Conservation (phyloP, 2,888 invertebrate species). For the Torymus auratus region DNA sequence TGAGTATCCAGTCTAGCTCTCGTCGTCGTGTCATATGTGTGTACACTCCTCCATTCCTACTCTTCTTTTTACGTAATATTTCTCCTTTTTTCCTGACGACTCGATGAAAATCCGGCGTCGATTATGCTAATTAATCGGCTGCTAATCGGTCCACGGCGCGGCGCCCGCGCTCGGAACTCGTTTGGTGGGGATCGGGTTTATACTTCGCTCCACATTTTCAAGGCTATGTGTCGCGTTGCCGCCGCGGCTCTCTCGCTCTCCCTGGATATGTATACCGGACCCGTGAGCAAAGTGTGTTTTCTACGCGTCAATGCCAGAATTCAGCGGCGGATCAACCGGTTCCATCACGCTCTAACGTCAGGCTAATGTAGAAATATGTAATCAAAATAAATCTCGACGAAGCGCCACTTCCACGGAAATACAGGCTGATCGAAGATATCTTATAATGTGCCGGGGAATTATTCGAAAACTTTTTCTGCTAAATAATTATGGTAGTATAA, state of each 20-base stretch:
- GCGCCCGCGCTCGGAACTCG: constrained; percentile 52
- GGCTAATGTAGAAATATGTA: constrained; percentile 40
- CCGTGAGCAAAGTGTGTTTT: not conserved
- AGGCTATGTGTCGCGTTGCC: constrained; percentile 33
- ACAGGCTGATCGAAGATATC: not conserved
- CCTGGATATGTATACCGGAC: not conserved
- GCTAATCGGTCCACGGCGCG: constrained; percentile 62
- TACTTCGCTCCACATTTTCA: constrained; percentile 61
- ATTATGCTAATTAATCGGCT: constrained; percentile 69
- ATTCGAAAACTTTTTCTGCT: not conserved
- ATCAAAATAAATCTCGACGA: constrained; percentile 35
- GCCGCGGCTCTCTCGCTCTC: not conserved
- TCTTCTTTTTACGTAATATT: not conserved
- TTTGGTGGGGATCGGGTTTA: constrained; percentile 56
- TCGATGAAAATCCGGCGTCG: constrained; percentile 63
- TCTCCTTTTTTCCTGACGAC: constrained; percentile 37
- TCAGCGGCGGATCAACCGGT: constrained; percentile 37
- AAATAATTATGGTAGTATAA: not conserved
- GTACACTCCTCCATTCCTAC: not conserved
- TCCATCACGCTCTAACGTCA: constrained; percentile 14
- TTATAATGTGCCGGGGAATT: not conserved
- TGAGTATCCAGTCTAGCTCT: not conserved
- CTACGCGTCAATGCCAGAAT: constrained; percentile 50
- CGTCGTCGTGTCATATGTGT: not conserved
- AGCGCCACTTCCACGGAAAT: constrained; percentile 13